These are phyloP conservation scores for Pseudopodoces humilis DNA, from an alignment of 2,113 vertebrate species.

Conservation along the genomic window DNA sequence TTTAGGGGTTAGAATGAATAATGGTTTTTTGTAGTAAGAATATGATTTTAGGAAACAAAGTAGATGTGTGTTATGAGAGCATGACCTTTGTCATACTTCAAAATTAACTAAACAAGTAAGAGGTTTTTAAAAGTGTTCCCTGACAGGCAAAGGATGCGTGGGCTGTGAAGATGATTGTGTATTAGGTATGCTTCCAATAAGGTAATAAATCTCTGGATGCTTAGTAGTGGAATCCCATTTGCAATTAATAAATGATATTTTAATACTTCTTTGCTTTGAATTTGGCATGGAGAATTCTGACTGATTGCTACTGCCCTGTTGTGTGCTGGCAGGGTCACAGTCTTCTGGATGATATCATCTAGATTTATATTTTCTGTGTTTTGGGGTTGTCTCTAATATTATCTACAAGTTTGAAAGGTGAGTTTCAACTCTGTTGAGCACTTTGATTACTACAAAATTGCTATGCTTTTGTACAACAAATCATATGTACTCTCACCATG, in stretches of 20 bases:
- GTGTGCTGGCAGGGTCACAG: neutral
- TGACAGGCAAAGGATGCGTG: neutral
- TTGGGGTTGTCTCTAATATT: neutral
- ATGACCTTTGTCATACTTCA: neutral
- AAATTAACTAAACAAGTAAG: neutral
- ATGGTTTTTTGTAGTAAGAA: neutral
- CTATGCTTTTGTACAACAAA: neutral
- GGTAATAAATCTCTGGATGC: neutral
- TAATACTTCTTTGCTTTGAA: neutral
- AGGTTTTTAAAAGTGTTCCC: neutral
- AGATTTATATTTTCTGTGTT: neutral
- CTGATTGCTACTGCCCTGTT: neutral
- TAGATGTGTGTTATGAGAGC: neutral
- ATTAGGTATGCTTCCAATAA: neutral
- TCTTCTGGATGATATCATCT: neutral
- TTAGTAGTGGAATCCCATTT: neutral
- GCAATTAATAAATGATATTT: neutral
- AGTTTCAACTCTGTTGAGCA: neutral
- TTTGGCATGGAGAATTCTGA: neutral
- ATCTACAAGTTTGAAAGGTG: neutral
- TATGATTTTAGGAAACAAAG: neutral
- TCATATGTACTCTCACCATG: neutral
- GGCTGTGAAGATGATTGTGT: neutral
- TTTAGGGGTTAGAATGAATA: neutral
- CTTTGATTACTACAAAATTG: neutral